A percentile compares a stretch with the other conserved stretches of the same genome.
Conservation (phyloP, 2,797 vertebrate genomes). For the Pseudochirops corinnae region DNA sequence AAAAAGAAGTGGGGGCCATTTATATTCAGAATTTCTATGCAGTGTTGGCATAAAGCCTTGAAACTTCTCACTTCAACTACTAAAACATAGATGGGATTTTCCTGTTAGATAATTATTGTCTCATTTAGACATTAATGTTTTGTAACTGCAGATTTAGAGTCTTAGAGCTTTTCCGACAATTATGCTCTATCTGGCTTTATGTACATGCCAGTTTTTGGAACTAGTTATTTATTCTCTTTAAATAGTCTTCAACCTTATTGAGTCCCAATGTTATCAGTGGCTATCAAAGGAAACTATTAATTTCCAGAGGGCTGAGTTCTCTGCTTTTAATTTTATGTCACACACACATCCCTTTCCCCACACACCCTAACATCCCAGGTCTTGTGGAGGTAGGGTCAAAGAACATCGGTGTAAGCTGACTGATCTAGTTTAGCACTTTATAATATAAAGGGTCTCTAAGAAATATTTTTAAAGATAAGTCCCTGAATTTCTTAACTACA, state of each 20-base stretch:
- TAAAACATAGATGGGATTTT: conserved; percentile 57
- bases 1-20: conserved; percentile 58
- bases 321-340: not conserved
- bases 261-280: not conserved
- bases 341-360: not conserved
- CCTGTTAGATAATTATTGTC: not conserved
- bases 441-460: not conserved
- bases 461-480: not conserved
- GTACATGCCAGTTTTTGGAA: not conserved
- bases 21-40: conserved; percentile 46
- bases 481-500: not conserved
- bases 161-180: not conserved
- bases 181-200: not conserved
- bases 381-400: not conserved
- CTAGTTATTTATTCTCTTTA: conserved; percentile 5
- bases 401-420: not conserved
- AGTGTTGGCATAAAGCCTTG: conserved; percentile 52
- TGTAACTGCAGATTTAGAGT: not conserved
- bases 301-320: not conserved
- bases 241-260: not conserved
- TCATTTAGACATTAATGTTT: not conserved
- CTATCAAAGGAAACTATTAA: not conserved
- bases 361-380: not conserved
- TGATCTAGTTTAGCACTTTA: not conserved
- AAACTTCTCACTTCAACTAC: conserved; percentile 63